Conservation (phyloP, 2,113 vertebrate species). For the Nothoprocta pentlandii region DNA sequence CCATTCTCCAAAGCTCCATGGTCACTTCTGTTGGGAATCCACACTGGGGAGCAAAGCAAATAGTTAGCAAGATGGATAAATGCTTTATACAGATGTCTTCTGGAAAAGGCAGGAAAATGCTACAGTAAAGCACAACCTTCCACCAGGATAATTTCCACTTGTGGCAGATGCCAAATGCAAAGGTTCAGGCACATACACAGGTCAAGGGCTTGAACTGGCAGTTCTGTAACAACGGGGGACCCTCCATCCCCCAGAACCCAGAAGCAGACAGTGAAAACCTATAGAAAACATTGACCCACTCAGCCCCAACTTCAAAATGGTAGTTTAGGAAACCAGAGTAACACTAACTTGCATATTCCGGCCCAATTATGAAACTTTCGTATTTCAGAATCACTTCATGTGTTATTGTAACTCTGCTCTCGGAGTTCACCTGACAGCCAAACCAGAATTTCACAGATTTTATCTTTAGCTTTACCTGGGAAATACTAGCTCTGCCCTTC, state of each 20-base stretch:
- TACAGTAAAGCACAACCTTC: not conserved
- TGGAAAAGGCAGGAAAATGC: not conserved
- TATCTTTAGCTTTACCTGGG: constrained; percentile 33
- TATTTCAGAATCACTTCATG: constrained; percentile 50
- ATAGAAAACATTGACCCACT: not conserved
- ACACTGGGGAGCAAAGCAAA: not conserved
- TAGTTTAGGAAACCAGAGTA: constrained; percentile 6
- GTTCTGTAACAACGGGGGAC: accelerated
- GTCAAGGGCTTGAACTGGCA: accelerated
- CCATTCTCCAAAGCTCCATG: not conserved
- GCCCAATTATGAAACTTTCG: constrained; percentile 36
- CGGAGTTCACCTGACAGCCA: constrained; percentile 47
- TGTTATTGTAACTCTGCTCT: constrained; percentile 29
- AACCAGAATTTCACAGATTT: constrained; percentile 27
- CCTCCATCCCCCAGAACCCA: accelerated
- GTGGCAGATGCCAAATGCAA: not conserved
- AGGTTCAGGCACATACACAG: not conserved
- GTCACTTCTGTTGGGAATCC: not conserved
- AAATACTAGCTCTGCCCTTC: constrained; percentile 58
- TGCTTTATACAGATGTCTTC: not conserved
- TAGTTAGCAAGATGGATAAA: not conserved
- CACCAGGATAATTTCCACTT: not conserved
- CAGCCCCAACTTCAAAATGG: constrained; percentile 9
- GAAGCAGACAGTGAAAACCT: not conserved
- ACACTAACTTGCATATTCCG: not conserved